phyloP scores from a whole-genome alignment of 35 echinoderm and acorn worm species.

The Heliocidaris erythrogramma region DNA sequence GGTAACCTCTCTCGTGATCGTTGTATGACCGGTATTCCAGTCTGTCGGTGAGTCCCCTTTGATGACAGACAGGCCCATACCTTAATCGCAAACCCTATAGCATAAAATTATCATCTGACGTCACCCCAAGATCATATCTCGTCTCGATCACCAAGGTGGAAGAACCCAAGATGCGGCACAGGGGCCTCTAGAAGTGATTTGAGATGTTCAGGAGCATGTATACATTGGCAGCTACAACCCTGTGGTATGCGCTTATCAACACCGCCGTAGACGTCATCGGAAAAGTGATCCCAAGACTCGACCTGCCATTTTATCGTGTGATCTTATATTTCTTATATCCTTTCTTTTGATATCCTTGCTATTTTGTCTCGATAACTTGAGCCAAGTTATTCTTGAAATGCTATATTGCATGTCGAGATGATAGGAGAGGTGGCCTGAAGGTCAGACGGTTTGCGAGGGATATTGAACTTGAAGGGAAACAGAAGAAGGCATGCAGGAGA shows the following conservation, averaged over 20 bases:
- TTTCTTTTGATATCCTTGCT: constrained; percentile 1
- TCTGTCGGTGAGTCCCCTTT: not conserved
- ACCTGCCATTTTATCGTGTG: not conserved
- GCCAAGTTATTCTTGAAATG: constrained; percentile 17
- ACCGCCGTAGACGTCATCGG: not conserved
- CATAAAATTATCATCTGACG: constrained; percentile 1
- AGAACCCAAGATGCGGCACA: not conserved
- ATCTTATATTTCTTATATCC: not conserved
- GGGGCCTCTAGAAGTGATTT: not conserved
- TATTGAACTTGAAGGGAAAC: not conserved
- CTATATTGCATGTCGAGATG: not conserved
- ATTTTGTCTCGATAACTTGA: constrained; percentile 3
- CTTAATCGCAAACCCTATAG: not conserved
- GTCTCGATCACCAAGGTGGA: not conserved
- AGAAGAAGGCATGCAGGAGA: not conserved
- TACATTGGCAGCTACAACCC: not conserved
- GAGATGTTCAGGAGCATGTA: not conserved
- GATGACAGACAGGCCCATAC: not conserved
- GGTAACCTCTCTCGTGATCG: not conserved
- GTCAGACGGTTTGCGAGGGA: not conserved
- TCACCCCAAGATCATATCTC: not conserved
- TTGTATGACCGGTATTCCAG: constrained; percentile 15
- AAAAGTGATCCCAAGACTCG: constrained; percentile 2
- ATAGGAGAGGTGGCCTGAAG: not conserved
- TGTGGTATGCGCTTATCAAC: not conserved